Evolutionary conservation across 2,113 vertebrate genomes (phyloP).

Genomic region (Sapayoa aenigma): DNA sequence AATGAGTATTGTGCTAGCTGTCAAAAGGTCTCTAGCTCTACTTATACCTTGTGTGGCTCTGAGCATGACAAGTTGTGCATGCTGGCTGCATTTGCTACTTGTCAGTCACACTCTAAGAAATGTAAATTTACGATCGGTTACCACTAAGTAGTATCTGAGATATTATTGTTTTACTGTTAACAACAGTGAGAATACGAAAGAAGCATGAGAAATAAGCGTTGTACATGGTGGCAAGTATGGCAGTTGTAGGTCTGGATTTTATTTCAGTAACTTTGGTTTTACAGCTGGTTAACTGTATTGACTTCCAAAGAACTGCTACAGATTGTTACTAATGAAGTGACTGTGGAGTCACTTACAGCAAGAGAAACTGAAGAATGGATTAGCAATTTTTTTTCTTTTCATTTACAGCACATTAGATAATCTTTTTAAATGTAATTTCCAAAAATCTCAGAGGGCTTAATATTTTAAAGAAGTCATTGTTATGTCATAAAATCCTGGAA

Average conservation of each 20-base stretch:
- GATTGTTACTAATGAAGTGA: conserved; percentile 1
- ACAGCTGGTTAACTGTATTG: neutral
- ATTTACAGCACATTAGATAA: neutral
- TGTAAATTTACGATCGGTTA: neutral
- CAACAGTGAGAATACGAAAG: neutral
- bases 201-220: neutral
- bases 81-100: neutral
- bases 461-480: neutral
- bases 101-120: neutral
- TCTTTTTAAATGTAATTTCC: neutral
- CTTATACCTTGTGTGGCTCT: neutral
- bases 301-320: neutral
- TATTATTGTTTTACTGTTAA: neutral
- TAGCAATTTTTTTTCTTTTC: neutral
- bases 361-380: neutral
- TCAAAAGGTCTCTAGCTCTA: neutral
- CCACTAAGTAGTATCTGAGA: neutral
- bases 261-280: neutral
- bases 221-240: neutral
- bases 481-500: neutral
- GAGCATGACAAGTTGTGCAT: neutral
- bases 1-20: neutral
- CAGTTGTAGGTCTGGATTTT: neutral
- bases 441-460: neutral
- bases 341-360: neutral